Conservation (phyloP, 2,113 vertebrate genomes). For the Butastur rufipennis region DNA sequence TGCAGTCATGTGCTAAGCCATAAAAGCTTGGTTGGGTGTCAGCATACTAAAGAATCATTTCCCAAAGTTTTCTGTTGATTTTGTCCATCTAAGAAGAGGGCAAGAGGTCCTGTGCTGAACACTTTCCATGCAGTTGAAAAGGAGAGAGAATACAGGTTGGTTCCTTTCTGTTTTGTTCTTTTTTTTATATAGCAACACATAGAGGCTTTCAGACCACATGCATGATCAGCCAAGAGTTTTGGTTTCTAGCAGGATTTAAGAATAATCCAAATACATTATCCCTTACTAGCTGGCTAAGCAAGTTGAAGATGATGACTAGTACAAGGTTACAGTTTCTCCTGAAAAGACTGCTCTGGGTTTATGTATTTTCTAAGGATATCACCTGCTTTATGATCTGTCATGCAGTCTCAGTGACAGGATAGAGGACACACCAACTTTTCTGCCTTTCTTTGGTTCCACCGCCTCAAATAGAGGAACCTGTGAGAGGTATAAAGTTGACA, state of each 20-base stretch:
- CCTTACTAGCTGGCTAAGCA: background rate
- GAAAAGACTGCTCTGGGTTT: background rate
- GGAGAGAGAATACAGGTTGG: background rate
- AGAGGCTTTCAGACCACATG: background rate
- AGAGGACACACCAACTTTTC: background rate
- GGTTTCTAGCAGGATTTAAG: background rate
- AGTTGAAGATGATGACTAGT: background rate
- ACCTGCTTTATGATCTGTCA: background rate
- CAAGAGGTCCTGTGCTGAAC: background rate
- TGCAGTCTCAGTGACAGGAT: background rate
- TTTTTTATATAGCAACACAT: background rate
- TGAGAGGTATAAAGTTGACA: background rate
- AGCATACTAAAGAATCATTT: background rate
- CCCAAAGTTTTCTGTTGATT: background rate
- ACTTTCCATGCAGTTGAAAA: background rate
- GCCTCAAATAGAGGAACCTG: background rate
- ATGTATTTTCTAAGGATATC: background rate
- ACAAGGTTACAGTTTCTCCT: background rate
- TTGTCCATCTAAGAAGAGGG: background rate
- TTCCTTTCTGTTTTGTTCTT: background rate
- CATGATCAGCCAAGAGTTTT: background rate
- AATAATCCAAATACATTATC: background rate
- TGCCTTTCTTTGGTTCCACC: background rate
- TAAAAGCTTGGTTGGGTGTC: background rate
- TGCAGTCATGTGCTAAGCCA: background rate